These are phyloP conservation scores for Fulica atra DNA, from an alignment of 2,113 vertebrate species.

Conservation along the genomic window DNA sequence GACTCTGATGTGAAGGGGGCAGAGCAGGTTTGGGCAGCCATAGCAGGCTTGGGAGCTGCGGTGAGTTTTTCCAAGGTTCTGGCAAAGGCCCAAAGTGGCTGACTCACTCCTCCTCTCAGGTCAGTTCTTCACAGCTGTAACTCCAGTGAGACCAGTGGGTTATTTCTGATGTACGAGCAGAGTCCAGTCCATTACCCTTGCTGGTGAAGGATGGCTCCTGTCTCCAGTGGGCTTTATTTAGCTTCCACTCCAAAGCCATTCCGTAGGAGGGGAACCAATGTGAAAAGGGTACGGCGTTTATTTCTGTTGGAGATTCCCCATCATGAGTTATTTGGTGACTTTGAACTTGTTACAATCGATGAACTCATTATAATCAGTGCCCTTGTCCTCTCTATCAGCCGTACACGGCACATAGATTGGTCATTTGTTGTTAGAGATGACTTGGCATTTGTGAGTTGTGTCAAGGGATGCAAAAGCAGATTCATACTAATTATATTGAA, in stretches of 20 bases:
- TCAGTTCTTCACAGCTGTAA: slow-evolving; percentile 27
- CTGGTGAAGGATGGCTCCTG: slow-evolving; percentile 20
- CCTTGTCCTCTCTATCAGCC: neutral
- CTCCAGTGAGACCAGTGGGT: slow-evolving; percentile 4
- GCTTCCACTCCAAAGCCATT: neutral
- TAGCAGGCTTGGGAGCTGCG: neutral
- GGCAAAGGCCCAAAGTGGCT: slow-evolving; percentile 35
- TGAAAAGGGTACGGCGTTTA: neutral
- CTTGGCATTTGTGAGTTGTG: slow-evolving; percentile 12
- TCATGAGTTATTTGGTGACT: neutral
- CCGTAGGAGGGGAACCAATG: accelerated
- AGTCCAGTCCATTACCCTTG: neutral
- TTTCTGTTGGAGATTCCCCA: neutral
- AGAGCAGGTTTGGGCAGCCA: neutral
- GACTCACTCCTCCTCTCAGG: slow-evolving; percentile 41
- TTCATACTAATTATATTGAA: neutral
- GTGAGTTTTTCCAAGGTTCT: neutral
- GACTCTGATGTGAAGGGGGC: neutral
- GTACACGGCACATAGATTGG: neutral
- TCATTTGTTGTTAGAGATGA: slow-evolving; percentile 1
- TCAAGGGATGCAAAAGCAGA: slow-evolving; percentile 5
- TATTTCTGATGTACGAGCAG: slow-evolving; percentile 23
- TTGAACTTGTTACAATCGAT: neutral
- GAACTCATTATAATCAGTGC: neutral
- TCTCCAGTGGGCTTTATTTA: slow-evolving; percentile 10